These are phyloP conservation scores for Alcedo atthis DNA, from an alignment of 2,797 vertebrate genomes.

Conservation along the genomic window DNA sequence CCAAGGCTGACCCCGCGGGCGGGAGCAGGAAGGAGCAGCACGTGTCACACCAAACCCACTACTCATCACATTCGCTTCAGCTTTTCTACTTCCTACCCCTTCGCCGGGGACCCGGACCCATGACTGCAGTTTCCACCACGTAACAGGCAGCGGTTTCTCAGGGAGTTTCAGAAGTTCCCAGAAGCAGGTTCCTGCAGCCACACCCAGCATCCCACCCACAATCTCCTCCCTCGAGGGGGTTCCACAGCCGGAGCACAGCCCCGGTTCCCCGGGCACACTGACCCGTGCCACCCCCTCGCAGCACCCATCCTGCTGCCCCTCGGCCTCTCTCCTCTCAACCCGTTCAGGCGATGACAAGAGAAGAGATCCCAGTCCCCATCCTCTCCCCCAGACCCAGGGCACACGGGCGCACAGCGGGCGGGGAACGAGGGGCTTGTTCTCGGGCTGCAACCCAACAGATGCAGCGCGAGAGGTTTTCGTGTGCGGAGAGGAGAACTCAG, in stretches of 20 bases:
- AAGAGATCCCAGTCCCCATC: background rate
- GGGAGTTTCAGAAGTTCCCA: background rate
- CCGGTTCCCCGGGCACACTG: background rate
- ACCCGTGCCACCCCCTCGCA: no score
- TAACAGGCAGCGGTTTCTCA: background rate
- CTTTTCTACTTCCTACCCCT: background rate
- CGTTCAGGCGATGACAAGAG: background rate
- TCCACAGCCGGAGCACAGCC: accelerated
- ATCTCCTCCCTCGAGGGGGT: accelerated
- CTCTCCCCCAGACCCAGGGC: background rate
- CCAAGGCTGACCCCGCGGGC: accelerated
- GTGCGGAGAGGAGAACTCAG: conserved; percentile 16
- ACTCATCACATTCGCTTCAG: conserved; percentile 7
- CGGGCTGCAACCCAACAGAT: background rate
- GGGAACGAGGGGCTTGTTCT: accelerated
- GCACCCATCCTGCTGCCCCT: accelerated
- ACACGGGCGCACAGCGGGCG: accelerated
- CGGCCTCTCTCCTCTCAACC: background rate
- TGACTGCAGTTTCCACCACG: background rate
- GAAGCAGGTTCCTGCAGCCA: background rate
- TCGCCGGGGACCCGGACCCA: accelerated
- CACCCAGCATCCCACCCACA: accelerated
- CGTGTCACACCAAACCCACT: background rate
- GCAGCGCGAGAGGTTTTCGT: background rate
- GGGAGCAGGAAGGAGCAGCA: background rate